Evolutionary conservation across 2,888 invertebrate genomes (phyloP), one percentile per base, ranked within the genome.

Genomic region (Leucophora obtusa): DNA sequence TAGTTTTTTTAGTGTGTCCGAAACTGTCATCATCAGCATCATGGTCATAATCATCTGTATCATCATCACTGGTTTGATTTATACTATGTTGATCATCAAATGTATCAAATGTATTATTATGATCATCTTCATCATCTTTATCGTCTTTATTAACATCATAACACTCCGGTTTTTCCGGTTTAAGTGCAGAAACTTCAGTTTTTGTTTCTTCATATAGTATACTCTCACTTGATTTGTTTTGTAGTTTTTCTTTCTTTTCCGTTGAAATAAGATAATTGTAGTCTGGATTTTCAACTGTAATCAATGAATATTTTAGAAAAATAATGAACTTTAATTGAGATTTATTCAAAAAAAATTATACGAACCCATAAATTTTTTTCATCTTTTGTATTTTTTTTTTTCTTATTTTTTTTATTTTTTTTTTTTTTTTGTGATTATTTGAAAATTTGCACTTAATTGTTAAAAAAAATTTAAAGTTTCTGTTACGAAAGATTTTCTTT

Each of bases 321-420:
- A 77, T 73, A 81, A 70, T 73, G 72, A 53, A 73, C 73, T 81
- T 81, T 81, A 81, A 81, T 81, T 63, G 28, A 60, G 69, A 76
- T 76, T 65, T 76, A 69, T 76, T 80, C 72, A 71, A 68, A 18
- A 66, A 59, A 11, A 35, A 59, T 72, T 66, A 81, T 81, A 81
- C 81, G 81, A 81, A 81, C 81, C 81, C 76, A 81, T 72, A 77
- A 72, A 60, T 73, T 69, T 79, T 74, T 69, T 69, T 79, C 58
- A 59, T 73, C 68, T 59, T 66, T 73, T 73, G 43, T 66, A 51
- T 62, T 59, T 60, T 54, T 51, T 35, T 33, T 56, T 68, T 72
- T 58, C 38, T 54, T n/a, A 7, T 24, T 63, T n/a, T n/a, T n/a
- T n/a, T n/a, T n/a, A n/a, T n/a, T n/a, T n/a, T n/a, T n/a, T n/a